Percentiles rank a stretch among this genome's conserved stretches.
Conservation (phyloP, 2,888 invertebrate genomes). For the Drosophila eohydei region DNA sequence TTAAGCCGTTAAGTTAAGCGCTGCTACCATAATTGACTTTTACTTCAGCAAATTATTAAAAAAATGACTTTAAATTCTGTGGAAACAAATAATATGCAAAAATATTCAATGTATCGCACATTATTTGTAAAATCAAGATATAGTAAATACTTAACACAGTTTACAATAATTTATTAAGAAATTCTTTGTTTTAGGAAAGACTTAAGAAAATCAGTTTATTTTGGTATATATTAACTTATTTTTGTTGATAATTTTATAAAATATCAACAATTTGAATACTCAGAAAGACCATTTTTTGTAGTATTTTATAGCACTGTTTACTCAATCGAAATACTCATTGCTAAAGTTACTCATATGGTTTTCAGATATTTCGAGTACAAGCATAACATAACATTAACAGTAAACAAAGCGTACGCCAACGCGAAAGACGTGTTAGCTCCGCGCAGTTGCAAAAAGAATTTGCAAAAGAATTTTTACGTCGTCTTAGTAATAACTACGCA, state of each 20-base stretch:
- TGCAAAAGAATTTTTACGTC: constrained; percentile 16
- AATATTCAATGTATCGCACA: neutral
- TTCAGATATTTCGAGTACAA: constrained; percentile 6
- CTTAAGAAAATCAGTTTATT: too few species aligned
- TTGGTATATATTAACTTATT: too few species aligned
- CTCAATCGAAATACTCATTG: constrained; percentile 20
- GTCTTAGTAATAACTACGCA: constrained; percentile 29
- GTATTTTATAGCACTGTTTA: constrained; percentile 22
- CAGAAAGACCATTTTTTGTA: neutral
- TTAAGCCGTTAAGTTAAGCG: neutral
- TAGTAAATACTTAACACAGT: neutral
- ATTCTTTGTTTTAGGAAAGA: too few species aligned
- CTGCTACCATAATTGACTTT: neutral
- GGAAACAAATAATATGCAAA: neutral
- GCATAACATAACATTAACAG: constrained; percentile 41
- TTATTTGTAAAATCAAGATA: neutral
- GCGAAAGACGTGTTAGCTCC: constrained; percentile 37
- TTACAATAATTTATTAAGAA: too few species aligned
- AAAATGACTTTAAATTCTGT: neutral
- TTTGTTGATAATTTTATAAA: too few species aligned
- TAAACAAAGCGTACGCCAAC: constrained; percentile 52
- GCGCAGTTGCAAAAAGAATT: neutral
- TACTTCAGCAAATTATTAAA: neutral
- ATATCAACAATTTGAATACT: too few species aligned
- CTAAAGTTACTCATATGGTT: constrained; percentile 11